phyloP scores from a whole-genome alignment of 2,113 vertebrate species.

The Coturnix japonica region DNA sequence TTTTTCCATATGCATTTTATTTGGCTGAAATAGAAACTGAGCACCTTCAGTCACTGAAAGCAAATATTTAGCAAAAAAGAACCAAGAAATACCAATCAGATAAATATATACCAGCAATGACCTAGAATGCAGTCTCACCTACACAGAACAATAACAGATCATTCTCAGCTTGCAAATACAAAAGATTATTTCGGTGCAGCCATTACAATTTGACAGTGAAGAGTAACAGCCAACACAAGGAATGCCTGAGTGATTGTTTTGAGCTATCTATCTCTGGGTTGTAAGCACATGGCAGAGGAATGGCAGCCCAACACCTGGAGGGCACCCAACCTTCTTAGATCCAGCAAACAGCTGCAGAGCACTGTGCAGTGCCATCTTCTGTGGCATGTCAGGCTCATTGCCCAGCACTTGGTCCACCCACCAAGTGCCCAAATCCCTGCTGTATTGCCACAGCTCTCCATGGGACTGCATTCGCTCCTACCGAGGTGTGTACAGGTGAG shows the following conservation, averaged over 20 bases:
- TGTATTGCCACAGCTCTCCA: accelerated
- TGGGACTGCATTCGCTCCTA: accelerated
- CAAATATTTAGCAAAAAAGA: background rate
- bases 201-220: background rate
- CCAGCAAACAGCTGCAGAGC: accelerated
- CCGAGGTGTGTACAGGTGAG: background rate
- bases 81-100: background rate
- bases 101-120: background rate
- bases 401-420: background rate
- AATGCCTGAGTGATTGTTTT: background rate
- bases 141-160: accelerated
- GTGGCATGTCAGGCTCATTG: accelerated
- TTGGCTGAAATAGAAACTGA: background rate
- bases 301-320: accelerated
- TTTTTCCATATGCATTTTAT: background rate
- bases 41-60: background rate
- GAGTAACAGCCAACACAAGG: background rate
- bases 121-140: background rate
- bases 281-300: background rate
- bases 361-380: accelerated
- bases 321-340: accelerated
- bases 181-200: background rate
- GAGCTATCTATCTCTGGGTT: background rate
- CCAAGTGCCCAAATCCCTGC: accelerated
- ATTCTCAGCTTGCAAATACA: background rate